These are phyloP conservation scores for Channa maculata DNA, from an alignment of 2,113 vertebrate species.

Conservation along the genomic window DNA sequence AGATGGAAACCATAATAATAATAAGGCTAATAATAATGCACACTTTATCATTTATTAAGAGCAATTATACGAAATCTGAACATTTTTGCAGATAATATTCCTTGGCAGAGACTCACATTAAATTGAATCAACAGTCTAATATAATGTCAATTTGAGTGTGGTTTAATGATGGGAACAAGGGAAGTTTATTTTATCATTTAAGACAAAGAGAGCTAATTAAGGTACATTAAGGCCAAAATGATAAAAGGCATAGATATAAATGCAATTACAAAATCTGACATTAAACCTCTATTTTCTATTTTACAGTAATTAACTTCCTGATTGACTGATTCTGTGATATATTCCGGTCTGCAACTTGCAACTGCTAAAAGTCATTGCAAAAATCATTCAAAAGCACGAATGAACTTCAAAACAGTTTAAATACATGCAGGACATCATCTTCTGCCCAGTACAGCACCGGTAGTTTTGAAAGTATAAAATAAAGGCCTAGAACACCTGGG, in stretches of 20 bases:
- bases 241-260: background rate
- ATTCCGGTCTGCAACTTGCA: background rate
- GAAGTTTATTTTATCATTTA: too few relatives aligned
- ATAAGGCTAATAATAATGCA: too few relatives aligned
- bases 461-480: slow-evolving; percentile 1
- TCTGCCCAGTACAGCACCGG: slow-evolving; percentile 15
- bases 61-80: too few relatives aligned
- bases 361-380: too few relatives aligned
- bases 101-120: background rate
- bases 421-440: background rate
- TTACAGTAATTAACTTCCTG: slow-evolving; percentile 21
- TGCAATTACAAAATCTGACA: slow-evolving; percentile 4
- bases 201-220: slow-evolving; percentile 10
- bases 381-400: background rate
- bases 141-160: background rate
- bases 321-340: slow-evolving; percentile 6
- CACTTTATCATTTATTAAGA: too few relatives aligned
- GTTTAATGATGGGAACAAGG: too few relatives aligned
- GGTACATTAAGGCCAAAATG: slow-evolving; percentile 8
- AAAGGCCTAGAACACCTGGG: background rate
- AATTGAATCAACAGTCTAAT: background rate
- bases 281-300: background rate
- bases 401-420: background rate
- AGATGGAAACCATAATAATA: too few relatives aligned
- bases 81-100: background rate